Evolutionary conservation across 2,888 invertebrate species (phyloP).

Genomic region (Temnothorax ravouxi): DNA sequence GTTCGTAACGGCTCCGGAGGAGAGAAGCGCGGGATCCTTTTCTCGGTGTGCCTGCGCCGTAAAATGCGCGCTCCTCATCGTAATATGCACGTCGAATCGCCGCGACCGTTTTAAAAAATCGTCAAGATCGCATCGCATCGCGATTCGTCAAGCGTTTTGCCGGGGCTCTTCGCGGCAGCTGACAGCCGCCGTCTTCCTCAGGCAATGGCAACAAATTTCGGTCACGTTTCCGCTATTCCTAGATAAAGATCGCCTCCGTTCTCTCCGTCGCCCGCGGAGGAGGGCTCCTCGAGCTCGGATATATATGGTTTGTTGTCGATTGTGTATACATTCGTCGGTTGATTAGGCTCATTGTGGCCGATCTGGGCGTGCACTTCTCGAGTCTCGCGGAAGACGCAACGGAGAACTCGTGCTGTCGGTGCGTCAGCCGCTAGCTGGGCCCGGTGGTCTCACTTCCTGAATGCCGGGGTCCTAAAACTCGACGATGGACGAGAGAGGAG

Average conservation of each 20-base stretch:
- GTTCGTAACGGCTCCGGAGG: slow-evolving; percentile 14
- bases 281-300: slow-evolving; percentile 45
- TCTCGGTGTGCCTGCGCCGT: neutral
- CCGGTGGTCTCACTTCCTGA: slow-evolving; percentile 74
- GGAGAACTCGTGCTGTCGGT: slow-evolving; percentile 65
- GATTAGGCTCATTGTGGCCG: slow-evolving; percentile 84
- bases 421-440: slow-evolving; percentile 62
- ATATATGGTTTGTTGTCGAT: slow-evolving; percentile 82
- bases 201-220: slow-evolving; percentile 48
- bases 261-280: slow-evolving; percentile 2
- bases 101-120: slow-evolving; percentile 45
- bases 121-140: slow-evolving; percentile 47
- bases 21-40: slow-evolving; percentile 20
- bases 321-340: slow-evolving; percentile 82
- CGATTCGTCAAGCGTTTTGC: slow-evolving; percentile 66
- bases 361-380: slow-evolving; percentile 69
- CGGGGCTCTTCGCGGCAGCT: slow-evolving; percentile 59
- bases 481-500: slow-evolving; percentile 38
- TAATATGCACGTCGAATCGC: slow-evolving; percentile 53
- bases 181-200: slow-evolving; percentile 55
- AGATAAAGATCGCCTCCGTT: slow-evolving; percentile 75
- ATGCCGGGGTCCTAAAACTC: slow-evolving; percentile 58
- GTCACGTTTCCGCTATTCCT: slow-evolving; percentile 23
- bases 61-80: slow-evolving; percentile 33
- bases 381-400: slow-evolving; percentile 41